Percentiles rank a stretch among this genome's conserved stretches.
Conservation (phyloP, 2,113 vertebrate species). For the Hemibagrus wyckioides region DNA sequence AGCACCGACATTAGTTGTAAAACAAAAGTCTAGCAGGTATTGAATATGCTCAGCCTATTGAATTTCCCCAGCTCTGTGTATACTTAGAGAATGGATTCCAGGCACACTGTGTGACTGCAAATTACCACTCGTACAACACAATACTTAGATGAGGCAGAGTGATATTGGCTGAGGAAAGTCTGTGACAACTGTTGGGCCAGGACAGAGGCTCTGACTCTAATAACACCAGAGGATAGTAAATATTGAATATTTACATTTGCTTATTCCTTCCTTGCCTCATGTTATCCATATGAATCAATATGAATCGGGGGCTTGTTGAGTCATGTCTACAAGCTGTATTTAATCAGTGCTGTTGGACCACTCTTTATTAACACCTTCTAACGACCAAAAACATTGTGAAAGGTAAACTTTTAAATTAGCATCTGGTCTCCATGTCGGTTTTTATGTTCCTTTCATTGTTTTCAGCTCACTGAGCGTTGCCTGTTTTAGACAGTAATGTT, state of each 20-base stretch:
- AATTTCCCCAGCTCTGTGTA: conserved; percentile 50
- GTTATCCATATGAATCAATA: conserved; percentile 72
- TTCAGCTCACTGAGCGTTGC: neutral
- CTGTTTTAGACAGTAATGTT: neutral
- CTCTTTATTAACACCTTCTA: conserved; percentile 67
- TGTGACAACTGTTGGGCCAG: conserved; percentile 59
- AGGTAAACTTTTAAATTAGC: neutral
- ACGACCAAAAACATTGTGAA: conserved; percentile 49
- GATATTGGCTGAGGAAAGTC: conserved; percentile 65
- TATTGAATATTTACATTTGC: conserved; percentile 82
- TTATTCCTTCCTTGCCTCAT: conserved; percentile 66
- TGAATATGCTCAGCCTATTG: conserved; percentile 52
- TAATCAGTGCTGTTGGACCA: conserved; percentile 68
- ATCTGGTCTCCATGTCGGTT: neutral
- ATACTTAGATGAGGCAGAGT: conserved; percentile 56
- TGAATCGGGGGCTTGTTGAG: conserved; percentile 59
- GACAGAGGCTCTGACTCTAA: conserved; percentile 70
- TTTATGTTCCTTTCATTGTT: neutral
- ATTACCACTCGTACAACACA: conserved; percentile 58
- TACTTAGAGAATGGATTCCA: conserved; percentile 57
- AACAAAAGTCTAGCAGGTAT: conserved; percentile 45
- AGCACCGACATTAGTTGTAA: conserved; percentile 50
- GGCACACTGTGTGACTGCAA: conserved; percentile 61
- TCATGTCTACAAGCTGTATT: conserved; percentile 43
- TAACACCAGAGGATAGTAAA: conserved; percentile 75